Evolutionary conservation across 2,888 invertebrate species (phyloP), one percentile per base, ranked within the genome.

Genomic region (Spisula subtruncata): DNA sequence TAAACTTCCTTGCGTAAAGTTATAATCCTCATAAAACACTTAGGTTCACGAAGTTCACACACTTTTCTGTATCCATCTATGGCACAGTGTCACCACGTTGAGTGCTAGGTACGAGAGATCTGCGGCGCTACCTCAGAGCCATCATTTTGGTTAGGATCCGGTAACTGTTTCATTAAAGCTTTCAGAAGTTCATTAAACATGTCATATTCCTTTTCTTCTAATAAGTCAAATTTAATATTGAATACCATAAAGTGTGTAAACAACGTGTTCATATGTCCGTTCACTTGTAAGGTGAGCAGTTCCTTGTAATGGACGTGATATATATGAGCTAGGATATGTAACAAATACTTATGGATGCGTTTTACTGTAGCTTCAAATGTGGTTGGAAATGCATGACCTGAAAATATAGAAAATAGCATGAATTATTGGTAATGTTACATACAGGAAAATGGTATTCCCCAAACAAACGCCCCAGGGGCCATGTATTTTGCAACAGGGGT

Each of bases 221-320:
- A 98, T 97, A 99, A 98, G 97, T 98, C 98, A 97, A 98, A 99
- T 97, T 98, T 98, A 97, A 98, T 97, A 97, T 97, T 98, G 97
- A 98, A 97, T 95, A 98, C 98, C 96, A 98, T 98, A 97, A 99
- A 98, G 97, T 99, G 99, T 97, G 98, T 98, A 97, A 99, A 99
- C 96, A 99, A 98, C 97, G 99, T 98, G 97, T 99, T 99, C 97
- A 99, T 98, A 97, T 99, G 99, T 97, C 98, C 98, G 97, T 99
- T 99, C 97, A 99, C 98, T 95, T 98, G 98, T 97, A 99, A 98
- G 97, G 98, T 98, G 97, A 98, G 98, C 96, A 99, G 98, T 97
- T 99, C 98, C 97, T 98, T 98, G 98, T 99, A 99, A 98, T 99
- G 99, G 97, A 98, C 98, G 97, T 99, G 99, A 97, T 99, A 99